phyloP scores from a whole-genome alignment of 2,113 vertebrate genomes.

The Corydoras sp. region DNA sequence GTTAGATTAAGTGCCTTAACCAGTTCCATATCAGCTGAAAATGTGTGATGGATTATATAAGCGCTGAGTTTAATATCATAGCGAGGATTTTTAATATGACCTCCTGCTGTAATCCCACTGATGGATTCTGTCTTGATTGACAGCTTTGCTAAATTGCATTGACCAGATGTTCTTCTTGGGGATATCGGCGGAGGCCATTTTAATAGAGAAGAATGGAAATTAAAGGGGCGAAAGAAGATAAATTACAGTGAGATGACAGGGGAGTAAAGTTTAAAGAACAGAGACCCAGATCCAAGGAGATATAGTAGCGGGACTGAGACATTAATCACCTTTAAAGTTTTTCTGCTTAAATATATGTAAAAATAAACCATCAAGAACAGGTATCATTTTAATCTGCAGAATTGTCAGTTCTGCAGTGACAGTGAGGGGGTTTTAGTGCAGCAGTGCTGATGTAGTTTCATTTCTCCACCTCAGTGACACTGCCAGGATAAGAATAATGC shows the following conservation, averaged over 20 bases:
- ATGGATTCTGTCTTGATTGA: slow-evolving; percentile 49
- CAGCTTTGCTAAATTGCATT: slow-evolving; percentile 47
- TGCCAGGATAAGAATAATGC: no score
- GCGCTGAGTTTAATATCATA: slow-evolving; percentile 46
- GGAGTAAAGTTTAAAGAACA: background rate
- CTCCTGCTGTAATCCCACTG: slow-evolving; percentile 49
- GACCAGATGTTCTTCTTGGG: slow-evolving; percentile 43
- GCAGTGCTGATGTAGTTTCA: no score
- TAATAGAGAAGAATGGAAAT: slow-evolving; percentile 6
- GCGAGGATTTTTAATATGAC: slow-evolving; percentile 47
- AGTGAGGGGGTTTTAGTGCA: no score
- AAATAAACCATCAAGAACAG: no score
- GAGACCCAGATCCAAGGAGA: no score
- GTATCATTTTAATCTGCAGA: no score
- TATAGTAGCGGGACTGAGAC: no score
- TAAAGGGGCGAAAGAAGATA: background rate
- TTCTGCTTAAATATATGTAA: no score
- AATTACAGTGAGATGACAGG: background rate
- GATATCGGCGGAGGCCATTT: slow-evolving; percentile 22
- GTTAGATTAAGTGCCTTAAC: background rate
- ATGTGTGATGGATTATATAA: slow-evolving; percentile 50
- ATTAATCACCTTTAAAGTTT: no score
- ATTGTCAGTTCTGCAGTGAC: no score
- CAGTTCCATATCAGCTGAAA: slow-evolving; percentile 8
- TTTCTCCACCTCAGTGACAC: no score